These are phyloP conservation scores for Ferrisia virgata DNA, from an alignment of 2,888 invertebrate species.

Conservation along the genomic window DNA sequence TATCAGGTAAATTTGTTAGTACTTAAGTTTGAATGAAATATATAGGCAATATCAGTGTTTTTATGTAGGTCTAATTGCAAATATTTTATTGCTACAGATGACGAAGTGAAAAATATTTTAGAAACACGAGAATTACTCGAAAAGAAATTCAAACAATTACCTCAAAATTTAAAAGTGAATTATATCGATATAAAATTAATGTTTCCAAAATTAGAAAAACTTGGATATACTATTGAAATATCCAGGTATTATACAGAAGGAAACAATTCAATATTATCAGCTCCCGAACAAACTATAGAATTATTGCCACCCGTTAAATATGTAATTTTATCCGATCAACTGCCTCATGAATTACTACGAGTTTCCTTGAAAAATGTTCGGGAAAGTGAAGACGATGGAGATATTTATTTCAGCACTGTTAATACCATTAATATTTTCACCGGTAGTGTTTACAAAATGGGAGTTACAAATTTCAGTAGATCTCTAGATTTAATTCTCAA, in stretches of 20 bases:
- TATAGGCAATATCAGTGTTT: background rate
- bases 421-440: conserved; percentile 42
- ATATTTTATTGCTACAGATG: conserved; percentile 32
- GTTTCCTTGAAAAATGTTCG: conserved; percentile 38
- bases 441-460: conserved; percentile 43
- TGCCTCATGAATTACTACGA: conserved; percentile 36
- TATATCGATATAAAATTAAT: conserved; percentile 34
- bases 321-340: conserved; percentile 10
- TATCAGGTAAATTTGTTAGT: conserved; percentile 37
- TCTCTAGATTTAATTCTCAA: background rate
- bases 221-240: conserved; percentile 41
- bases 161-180: conserved; percentile 30
- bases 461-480: conserved; percentile 33
- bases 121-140: conserved; percentile 40
- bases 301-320: conserved; percentile 39
- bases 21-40: background rate
- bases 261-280: conserved; percentile 16
- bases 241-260: conserved; percentile 13
- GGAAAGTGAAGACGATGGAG: conserved; percentile 36
- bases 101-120: conserved; percentile 32
- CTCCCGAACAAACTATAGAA: conserved; percentile 38
- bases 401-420: conserved; percentile 30
- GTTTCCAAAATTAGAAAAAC: conserved; percentile 40
- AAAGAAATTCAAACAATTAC: background rate
- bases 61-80: background rate